A percentile compares a stretch with the other conserved stretches of the same genome.
phyloP scores from a whole-genome alignment of 2,113 vertebrate species.

The Acanthisitta chloris region DNA sequence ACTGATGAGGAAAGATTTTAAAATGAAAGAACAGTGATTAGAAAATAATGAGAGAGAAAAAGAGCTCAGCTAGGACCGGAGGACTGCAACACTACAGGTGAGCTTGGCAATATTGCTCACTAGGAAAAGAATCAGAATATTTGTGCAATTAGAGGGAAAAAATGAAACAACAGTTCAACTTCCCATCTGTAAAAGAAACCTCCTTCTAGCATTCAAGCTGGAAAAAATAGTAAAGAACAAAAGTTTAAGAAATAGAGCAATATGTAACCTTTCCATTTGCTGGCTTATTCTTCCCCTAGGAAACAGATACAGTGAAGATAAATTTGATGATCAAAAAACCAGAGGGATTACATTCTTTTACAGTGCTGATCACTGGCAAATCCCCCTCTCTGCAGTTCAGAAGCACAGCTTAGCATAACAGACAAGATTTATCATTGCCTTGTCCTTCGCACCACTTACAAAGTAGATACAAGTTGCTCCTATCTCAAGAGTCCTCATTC shows the following conservation, averaged over 20 bases:
- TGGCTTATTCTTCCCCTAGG: slow-evolving; percentile 31
- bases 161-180: neutral
- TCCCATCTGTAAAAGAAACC: neutral
- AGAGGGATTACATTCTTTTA: slow-evolving; percentile 30
- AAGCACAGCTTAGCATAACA: slow-evolving; percentile 33
- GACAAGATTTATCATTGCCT: slow-evolving; percentile 50
- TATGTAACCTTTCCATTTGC: slow-evolving; percentile 44
- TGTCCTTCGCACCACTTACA: neutral
- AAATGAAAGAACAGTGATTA: neutral
- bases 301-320: slow-evolving; percentile 23
- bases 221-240: neutral
- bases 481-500: slow-evolving; percentile 10
- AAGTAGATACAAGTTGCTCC: neutral
- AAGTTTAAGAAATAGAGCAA: slow-evolving; percentile 15
- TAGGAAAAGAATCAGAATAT: neutral
- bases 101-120: neutral
- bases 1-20: neutral
- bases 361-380: slow-evolving; percentile 33
- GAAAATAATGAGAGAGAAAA: neutral
- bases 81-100: neutral
- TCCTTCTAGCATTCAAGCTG: neutral
- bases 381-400: slow-evolving; percentile 34
- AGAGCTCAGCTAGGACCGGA: neutral
- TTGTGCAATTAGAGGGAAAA: neutral
- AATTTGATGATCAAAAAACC: slow-evolving; percentile 47